Conservation (phyloP, 2,113 vertebrate genomes). For the Peucedramus taeniatus region DNA sequence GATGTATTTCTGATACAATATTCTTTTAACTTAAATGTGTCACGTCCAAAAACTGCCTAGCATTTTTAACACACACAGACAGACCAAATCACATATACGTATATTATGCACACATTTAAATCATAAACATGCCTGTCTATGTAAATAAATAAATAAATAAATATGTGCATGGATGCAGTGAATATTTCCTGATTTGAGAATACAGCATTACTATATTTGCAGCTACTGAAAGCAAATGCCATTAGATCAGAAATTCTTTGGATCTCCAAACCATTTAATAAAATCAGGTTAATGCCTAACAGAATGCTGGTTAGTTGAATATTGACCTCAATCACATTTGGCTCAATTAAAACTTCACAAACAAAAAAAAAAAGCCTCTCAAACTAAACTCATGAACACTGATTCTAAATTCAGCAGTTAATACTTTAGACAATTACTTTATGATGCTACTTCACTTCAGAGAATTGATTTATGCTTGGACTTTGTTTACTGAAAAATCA, state of each 20-base stretch:
- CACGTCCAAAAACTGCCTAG: neutral
- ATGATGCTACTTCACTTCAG: neutral
- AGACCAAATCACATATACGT: neutral
- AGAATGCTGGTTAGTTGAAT: neutral
- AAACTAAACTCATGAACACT: neutral
- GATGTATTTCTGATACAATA: neutral
- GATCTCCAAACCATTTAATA: neutral
- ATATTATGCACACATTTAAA: neutral
- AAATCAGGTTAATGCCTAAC: slow-evolving; percentile 13
- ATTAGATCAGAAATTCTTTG: neutral
- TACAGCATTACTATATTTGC: neutral
- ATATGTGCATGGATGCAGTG: neutral
- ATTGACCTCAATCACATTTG: neutral
- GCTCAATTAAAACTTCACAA: neutral
- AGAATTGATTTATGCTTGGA: neutral
- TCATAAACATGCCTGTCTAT: neutral
- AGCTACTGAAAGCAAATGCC: neutral
- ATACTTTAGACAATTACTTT: neutral
- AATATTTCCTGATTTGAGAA: neutral
- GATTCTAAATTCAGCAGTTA: neutral
- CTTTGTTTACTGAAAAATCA: neutral
- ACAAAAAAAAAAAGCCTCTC: neutral
- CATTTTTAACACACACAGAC: neutral
- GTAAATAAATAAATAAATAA: neutral
- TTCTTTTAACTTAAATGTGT: neutral